phyloP scores from a whole-genome alignment of 2,888 invertebrate genomes.

The Cetonia aurata region DNA sequence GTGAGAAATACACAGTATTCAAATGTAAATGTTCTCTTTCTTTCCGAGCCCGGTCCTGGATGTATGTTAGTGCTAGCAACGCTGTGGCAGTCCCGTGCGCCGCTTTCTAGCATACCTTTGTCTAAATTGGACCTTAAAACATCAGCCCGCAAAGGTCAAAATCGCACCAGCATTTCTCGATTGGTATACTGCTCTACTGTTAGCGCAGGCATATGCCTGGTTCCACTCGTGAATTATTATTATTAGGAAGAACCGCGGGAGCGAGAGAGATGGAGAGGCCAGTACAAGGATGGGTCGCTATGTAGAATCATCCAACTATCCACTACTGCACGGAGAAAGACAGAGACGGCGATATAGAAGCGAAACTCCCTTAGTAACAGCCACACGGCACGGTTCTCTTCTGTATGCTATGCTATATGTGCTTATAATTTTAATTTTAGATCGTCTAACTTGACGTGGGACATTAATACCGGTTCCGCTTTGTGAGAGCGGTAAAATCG shows the following conservation, averaged over 20 bases:
- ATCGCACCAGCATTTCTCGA: not conserved
- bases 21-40: not conserved
- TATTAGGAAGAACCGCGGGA: conserved; percentile 38
- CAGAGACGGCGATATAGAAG: conserved; percentile 36
- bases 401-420: no score
- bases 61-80: conserved; percentile 28
- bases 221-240: conserved; percentile 49
- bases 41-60: conserved; percentile 8
- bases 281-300: no score
- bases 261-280: conserved; percentile 39
- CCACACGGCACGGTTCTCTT: conserved; percentile 5
- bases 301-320: no score
- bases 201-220: conserved; percentile 11
- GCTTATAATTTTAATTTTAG: conserved; percentile 43
- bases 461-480: conserved; percentile 37
- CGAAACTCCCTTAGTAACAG: conserved; percentile 36
- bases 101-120: conserved; percentile 15
- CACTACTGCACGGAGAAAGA: conserved; percentile 11
- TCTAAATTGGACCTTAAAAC: conserved; percentile 22
- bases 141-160: not conserved
- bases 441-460: conserved; percentile 38
- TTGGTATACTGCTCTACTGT: not conserved
- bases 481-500: conserved; percentile 33
- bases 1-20: no score
- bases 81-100: conserved; percentile 2